A percentile compares a stretch with the other conserved stretches of the same genome.
Conservation (phyloP, 2,888 invertebrate species). For the Drosophila ustulata region DNA sequence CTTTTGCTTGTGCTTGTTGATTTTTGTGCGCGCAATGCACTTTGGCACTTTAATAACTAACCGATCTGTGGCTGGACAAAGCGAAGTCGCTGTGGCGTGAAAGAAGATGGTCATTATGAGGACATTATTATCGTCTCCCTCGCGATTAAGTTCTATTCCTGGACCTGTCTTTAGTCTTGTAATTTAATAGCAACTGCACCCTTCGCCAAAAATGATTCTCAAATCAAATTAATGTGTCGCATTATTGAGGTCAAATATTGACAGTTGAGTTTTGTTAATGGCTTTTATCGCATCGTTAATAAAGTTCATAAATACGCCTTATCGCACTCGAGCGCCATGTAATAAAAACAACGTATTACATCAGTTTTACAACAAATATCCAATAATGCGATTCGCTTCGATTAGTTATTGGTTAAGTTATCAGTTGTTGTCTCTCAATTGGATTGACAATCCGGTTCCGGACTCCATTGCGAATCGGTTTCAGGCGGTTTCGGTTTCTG, state of each 20-base stretch:
- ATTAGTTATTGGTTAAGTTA: conserved; percentile 15
- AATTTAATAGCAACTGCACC: conserved; percentile 31
- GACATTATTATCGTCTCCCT: neutral
- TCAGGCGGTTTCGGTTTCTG: conserved; percentile 3
- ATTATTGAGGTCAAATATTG: conserved; percentile 69
- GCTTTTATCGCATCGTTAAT: conserved; percentile 61
- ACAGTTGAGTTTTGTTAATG: conserved; percentile 49
- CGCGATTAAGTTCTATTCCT: conserved; percentile 7
- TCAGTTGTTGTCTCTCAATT: conserved; percentile 7
- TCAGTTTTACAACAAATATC: conserved; percentile 48
- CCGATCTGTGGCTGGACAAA: conserved; percentile 1
- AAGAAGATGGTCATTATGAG: conserved; percentile 15
- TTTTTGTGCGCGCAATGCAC: conserved; percentile 58
- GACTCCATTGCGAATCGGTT: conserved; percentile 21
- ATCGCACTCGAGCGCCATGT: conserved; percentile 44
- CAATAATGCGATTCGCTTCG: conserved; percentile 11
- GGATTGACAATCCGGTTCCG: conserved; percentile 13
- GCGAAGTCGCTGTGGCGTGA: no score
- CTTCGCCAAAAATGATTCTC: conserved; percentile 28
- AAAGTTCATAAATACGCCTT: conserved; percentile 66
- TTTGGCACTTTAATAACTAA: conserved; percentile 55
- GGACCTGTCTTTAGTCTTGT: conserved; percentile 12
- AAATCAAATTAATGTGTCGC: conserved; percentile 66
- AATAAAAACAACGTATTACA: conserved; percentile 75
- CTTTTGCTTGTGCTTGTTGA: conserved; percentile 5